A percentile compares a stretch with the other conserved stretches of the same genome.
Evolutionary conservation across 1,140 invertebrate genomes (phyloP).

Genomic region (Drosophila repletoides): DNA sequence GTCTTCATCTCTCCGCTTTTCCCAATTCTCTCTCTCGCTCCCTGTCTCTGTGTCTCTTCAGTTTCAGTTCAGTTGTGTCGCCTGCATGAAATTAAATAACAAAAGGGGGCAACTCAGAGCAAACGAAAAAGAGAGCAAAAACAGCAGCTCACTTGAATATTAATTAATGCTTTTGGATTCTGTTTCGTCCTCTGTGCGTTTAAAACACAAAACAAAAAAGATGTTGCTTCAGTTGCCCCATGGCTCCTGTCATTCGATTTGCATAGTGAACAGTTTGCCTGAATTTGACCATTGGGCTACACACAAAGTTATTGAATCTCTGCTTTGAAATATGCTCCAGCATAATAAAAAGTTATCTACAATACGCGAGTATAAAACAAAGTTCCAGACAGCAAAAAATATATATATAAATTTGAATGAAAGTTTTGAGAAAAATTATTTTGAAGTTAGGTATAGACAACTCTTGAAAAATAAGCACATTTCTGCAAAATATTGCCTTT

Average conservation of each 20-base stretch:
- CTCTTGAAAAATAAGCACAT: too few species aligned
- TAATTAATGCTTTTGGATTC: constrained; percentile 33
- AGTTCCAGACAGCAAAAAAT: too few species aligned
- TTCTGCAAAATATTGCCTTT: too few species aligned
- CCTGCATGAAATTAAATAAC: constrained; percentile 64
- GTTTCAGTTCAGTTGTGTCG: neutral
- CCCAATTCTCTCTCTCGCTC: neutral
- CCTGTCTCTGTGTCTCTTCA: neutral
- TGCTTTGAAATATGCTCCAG: neutral
- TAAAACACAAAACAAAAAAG: constrained; percentile 7
- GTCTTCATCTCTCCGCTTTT: neutral
- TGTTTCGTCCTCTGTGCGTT: constrained; percentile 6
- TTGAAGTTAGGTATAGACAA: too few species aligned
- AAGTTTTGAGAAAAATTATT: too few species aligned
- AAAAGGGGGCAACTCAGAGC: constrained; percentile 4
- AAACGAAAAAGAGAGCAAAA: constrained; percentile 12
- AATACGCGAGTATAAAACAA: neutral
- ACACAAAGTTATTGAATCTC: constrained; percentile 57
- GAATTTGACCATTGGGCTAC: constrained; percentile 42
- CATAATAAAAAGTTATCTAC: neutral
- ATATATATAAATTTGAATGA: too few species aligned
- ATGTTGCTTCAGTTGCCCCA: constrained; percentile 37
- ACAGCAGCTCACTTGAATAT: constrained; percentile 42
- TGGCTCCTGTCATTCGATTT: constrained; percentile 67
- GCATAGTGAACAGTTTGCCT: constrained; percentile 60